Percentiles rank a stretch among this genome's conserved stretches.
Evolutionary conservation across 2,113 vertebrate genomes (phyloP).

Genomic region (Dromas ardeola): DNA sequence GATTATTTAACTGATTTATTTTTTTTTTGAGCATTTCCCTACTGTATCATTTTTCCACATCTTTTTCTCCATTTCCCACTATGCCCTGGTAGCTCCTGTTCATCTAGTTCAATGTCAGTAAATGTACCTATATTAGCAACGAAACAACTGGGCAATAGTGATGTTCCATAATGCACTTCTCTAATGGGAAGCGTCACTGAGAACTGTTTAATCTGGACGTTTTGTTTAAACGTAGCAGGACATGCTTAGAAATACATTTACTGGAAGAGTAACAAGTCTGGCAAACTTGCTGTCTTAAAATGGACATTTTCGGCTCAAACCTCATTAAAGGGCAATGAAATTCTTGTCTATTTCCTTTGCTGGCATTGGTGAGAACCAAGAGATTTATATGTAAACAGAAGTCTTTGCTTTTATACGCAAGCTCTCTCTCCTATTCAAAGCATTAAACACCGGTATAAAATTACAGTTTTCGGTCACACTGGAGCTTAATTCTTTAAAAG

Average conservation of each 20-base stretch:
- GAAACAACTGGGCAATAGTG: background rate
- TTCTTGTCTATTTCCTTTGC: slow-evolving; percentile 18
- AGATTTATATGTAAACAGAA: slow-evolving; percentile 51
- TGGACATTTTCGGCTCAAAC: background rate
- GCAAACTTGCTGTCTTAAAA: slow-evolving; percentile 20
- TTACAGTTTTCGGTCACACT: background rate
- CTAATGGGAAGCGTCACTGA: background rate
- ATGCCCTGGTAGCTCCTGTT: background rate
- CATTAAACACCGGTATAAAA: background rate
- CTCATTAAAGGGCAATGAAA: slow-evolving; percentile 48
- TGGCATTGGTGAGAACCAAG: slow-evolving; percentile 37
- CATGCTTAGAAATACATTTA: slow-evolving; percentile 44
- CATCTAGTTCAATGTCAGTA: background rate
- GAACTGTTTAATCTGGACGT: background rate
- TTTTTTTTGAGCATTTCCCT: background rate
- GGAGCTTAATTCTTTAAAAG: slow-evolving; percentile 1
- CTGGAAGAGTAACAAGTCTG: background rate
- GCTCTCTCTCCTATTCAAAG: background rate
- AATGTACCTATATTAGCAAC: background rate
- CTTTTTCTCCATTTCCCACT: background rate
- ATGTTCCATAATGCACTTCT: background rate
- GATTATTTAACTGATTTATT: background rate
- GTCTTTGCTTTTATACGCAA: background rate
- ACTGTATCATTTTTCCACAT: background rate
- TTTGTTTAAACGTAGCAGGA: background rate